phyloP scores from a whole-genome alignment of 2,888 invertebrate genomes.

The Tenthredo notha region DNA sequence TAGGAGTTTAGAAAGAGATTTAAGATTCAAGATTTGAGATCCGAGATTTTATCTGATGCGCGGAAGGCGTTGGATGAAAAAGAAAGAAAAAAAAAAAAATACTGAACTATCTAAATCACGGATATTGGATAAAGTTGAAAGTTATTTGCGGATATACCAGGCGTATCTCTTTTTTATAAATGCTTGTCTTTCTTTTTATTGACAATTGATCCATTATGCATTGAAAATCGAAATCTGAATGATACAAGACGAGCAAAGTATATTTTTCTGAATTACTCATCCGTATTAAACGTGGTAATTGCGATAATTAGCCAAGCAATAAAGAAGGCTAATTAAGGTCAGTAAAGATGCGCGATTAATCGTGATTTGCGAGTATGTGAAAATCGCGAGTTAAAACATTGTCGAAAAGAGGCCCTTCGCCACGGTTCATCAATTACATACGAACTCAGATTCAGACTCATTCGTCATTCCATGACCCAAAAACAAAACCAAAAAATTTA shows the following conservation, averaged over 20 bases:
- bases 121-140: neutral
- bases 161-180: neutral
- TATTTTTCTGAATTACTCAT: neutral
- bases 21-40: neutral
- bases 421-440: neutral
- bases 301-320: conserved; percentile 24
- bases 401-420: neutral
- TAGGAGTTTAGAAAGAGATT: neutral
- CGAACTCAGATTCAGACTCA: neutral
- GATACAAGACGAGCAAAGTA: neutral
- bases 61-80: neutral
- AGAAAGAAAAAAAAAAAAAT: too few species aligned
- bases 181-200: neutral
- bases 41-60: neutral
- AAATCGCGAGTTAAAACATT: neutral
- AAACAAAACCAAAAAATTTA: neutral
- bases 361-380: neutral
- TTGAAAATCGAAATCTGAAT: neutral
- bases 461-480: neutral
- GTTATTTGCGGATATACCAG: neutral
- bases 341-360: conserved; percentile 9
- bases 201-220: neutral
- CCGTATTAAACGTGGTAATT: neutral
- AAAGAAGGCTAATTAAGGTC: conserved; percentile 41
- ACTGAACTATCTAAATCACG: neutral